Evolutionary conservation across 1,140 invertebrate genomes (phyloP).

Genomic region (Caligus rogercresseyi): DNA sequence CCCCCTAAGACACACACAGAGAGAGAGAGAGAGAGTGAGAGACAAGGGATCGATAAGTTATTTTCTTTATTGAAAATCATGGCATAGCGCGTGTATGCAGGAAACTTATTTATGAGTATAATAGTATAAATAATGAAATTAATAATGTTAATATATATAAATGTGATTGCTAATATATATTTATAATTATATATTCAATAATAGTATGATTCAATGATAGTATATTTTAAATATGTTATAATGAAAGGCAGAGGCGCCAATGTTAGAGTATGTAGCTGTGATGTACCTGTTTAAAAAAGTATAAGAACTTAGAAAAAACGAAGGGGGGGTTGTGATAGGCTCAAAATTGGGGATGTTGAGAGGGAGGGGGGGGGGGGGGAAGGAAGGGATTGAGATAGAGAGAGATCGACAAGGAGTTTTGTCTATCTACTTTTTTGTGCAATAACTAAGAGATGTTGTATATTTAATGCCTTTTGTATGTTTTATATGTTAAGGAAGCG

Average conservation of each 20-base stretch:
- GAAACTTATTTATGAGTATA: background rate
- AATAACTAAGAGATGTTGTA: too few species aligned
- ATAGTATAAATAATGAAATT: background rate
- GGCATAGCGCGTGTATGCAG: background rate
- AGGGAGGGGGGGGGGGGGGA: background rate
- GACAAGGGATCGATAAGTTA: too few species aligned
- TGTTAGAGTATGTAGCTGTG: too few species aligned
- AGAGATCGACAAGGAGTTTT: too few species aligned
- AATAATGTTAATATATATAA: background rate
- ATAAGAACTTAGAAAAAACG: background rate
- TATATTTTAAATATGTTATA: background rate
- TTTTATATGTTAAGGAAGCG: too few species aligned
- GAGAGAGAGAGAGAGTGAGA: too few species aligned
- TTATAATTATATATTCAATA: too few species aligned
- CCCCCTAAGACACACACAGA: too few species aligned
- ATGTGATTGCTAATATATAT: background rate
- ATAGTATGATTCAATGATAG: too few species aligned
- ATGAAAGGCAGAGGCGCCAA: background rate
- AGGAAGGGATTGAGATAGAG: too few species aligned
- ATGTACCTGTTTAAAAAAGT: background rate
- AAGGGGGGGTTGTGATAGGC: background rate
- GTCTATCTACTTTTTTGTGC: too few species aligned
- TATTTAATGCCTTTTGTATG: too few species aligned
- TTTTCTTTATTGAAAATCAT: background rate
- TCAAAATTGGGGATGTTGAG: background rate